Evolutionary conservation across 2,888 invertebrate species (phyloP), one percentile per base, ranked within the genome.

Genomic region (Cylloceria caligata): DNA sequence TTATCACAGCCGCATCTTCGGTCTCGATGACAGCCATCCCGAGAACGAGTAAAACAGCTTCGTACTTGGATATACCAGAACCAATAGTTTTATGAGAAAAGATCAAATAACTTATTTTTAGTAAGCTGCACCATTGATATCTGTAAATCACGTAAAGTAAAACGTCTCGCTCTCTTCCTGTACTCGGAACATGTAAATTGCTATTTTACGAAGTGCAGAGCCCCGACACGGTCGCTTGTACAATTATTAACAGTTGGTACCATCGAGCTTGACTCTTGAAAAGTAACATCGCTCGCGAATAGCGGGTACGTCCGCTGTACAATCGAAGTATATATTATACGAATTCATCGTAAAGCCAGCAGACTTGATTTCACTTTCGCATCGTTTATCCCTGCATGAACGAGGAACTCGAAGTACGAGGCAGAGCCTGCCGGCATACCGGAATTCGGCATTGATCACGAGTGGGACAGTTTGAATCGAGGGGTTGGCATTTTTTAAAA

Each of bases 231-330:
- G n/a, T 52, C 52, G 65, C 65, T 55, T 65, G 68, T 47, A 27
- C 77, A 77, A 83, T 80, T 83, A 83, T 83, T 80, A 27, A 16
- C 64, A 52, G 11, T 74, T 11, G 11, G 52, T 52, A 39, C 39
- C 13, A 64, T 52, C 39, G n/a, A 72, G n/a, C 34, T 30, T 21
- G 42, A 21, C 47, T 73, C 16, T 55, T 24, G n/a, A n/a, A 9
- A 49, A 64, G 75, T 57, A 30, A 60, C 47, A 45, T 21, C 27
- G 19, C 52, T 52, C 39, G 39, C 16, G 36, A 2, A 36, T 9
- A 19, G 11, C 55, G 27, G 39, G 45, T 73, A 68, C 42, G 36
- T 11, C 7, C 2, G 30, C 55, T 57, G 7, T 57, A 39, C 34
- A n/a, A 47, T 5, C 27, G 30, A 47, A 21, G 45, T 11, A 57